Conservation (phyloP, 2,113 vertebrate species). For the Vireo altiloquus region DNA sequence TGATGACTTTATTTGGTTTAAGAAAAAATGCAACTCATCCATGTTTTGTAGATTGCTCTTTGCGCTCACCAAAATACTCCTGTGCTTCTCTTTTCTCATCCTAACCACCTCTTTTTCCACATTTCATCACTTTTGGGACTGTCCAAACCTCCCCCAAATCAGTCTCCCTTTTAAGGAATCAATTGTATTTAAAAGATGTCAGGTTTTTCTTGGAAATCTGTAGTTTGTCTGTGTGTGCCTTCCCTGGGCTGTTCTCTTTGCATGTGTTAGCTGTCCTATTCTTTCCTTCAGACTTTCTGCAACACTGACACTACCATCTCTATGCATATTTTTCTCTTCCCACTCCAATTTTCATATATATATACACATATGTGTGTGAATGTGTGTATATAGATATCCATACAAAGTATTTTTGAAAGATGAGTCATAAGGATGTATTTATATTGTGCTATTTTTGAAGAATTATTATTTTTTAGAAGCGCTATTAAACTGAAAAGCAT, state of each 20-base stretch:
- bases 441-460: neutral
- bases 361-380: neutral
- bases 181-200: neutral
- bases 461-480: neutral
- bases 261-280: neutral
- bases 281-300: neutral
- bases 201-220: neutral
- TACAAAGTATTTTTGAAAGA: neutral
- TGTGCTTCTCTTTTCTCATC: neutral
- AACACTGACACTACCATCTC: neutral
- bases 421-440: slow-evolving; percentile 8
- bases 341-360: neutral
- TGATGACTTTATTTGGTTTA: neutral
- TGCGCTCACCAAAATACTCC: neutral
- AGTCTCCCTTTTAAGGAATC: neutral
- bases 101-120: neutral
- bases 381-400: neutral
- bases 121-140: neutral
- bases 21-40: neutral
- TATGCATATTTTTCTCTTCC: neutral
- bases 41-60: neutral
- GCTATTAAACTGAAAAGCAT: neutral
- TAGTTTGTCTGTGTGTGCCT: neutral
- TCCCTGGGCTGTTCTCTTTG: neutral
- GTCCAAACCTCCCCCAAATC: neutral